Conservation (phyloP, 2,888 invertebrate genomes). For the Endomychus coccineus region DNA sequence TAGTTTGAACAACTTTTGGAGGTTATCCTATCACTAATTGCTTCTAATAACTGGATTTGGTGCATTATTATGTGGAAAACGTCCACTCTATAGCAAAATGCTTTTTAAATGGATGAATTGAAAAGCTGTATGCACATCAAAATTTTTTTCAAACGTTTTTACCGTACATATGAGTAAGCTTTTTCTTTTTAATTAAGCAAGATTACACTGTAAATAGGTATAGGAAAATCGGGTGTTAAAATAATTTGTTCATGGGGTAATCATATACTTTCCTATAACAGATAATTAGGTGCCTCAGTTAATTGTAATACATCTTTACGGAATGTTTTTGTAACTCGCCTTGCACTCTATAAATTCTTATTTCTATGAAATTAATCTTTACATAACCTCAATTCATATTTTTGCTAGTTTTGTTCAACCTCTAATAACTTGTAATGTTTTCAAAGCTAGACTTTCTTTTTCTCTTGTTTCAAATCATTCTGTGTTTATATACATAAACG, state of each 20-base stretch:
- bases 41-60: no score
- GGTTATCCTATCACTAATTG: no score
- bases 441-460: conserved; percentile 2
- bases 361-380: conserved; percentile 5
- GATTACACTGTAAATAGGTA: not conserved
- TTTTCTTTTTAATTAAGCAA: not conserved
- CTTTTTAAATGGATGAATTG: no score
- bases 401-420: no score
- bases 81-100: no score
- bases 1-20: no score
- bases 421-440: no score
- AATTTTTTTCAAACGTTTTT: no score
- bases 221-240: not conserved
- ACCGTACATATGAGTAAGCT: no score
- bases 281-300: conserved; percentile 8
- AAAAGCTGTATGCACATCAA: no score
- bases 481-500: not conserved
- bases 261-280: not conserved
- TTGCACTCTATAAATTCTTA: conserved; percentile 19
- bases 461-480: conserved; percentile 2
- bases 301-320: conserved; percentile 9
- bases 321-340: conserved; percentile 21
- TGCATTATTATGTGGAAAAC: no score
- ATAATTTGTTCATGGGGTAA: not conserved
- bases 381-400: not conserved